phyloP scores from a whole-genome alignment of 2,113 vertebrate genomes.

The Misgurnus mizolepis region DNA sequence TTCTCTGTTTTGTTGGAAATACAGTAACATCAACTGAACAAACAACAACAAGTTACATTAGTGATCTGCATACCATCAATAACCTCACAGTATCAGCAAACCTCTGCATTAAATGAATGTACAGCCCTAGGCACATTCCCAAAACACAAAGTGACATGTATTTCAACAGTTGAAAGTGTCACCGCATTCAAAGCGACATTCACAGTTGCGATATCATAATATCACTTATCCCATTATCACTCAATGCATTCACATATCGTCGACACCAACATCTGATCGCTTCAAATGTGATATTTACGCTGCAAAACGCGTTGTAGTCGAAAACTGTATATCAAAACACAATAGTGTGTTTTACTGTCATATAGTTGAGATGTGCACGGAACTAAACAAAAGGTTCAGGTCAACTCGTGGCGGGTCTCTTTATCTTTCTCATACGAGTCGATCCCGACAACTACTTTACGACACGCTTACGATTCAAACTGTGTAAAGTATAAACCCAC shows the following conservation, averaged over 20 bases:
- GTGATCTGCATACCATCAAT: not conserved
- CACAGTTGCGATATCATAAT: not conserved
- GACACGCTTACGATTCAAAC: not conserved
- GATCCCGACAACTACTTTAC: not conserved
- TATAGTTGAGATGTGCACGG: not conserved
- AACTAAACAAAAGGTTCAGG: slow-evolving; percentile 47
- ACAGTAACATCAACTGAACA: not conserved
- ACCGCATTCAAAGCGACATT: not conserved
- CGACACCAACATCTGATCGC: not conserved
- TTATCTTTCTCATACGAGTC: not conserved
- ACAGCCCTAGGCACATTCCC: not conserved
- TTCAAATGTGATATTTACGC: not conserved
- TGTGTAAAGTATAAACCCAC: slow-evolving; percentile 58
- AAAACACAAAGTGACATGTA: not conserved
- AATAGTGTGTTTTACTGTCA: not conserved
- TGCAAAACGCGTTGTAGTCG: not conserved
- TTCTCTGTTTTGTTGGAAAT: not conserved
- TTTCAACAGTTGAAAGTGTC: not conserved
- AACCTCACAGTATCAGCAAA: not conserved
- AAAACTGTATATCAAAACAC: not conserved
- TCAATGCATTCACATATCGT: not conserved
- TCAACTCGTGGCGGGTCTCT: slow-evolving; percentile 46
- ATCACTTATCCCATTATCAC: not conserved
- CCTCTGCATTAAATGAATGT: not conserved
- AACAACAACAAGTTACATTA: not conserved